Conservation (phyloP, 2,113 vertebrate species). For the Oryzias curvinotus region DNA sequence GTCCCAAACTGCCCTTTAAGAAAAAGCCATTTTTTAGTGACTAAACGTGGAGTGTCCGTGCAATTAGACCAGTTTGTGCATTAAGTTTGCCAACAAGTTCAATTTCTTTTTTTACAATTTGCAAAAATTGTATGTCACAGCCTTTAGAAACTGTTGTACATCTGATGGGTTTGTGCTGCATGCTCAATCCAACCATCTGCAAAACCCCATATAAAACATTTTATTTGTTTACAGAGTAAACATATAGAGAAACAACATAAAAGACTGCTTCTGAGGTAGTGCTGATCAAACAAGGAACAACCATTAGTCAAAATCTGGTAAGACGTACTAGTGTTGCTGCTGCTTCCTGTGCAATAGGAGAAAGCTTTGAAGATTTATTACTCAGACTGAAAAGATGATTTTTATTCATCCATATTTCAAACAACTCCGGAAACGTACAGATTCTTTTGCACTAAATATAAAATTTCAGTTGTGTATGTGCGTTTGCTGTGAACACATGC, state of each 20-base stretch:
- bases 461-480: background rate
- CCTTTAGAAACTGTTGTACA: constrained; percentile 12
- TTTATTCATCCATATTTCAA: constrained; percentile 30
- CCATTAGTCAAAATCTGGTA: constrained; percentile 38
- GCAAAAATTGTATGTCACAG: background rate
- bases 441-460: constrained; percentile 10
- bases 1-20: constrained; percentile 24
- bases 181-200: constrained; percentile 22
- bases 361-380: constrained; percentile 30
- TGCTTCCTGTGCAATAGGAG: constrained; percentile 15
- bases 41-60: constrained; percentile 13
- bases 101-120: constrained; percentile 12
- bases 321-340: constrained; percentile 33
- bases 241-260: constrained; percentile 11
- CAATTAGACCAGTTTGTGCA: constrained; percentile 2
- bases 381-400: constrained; percentile 5
- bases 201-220: constrained; percentile 4
- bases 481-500: background rate
- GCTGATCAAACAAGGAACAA: constrained; percentile 20
- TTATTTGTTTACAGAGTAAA: constrained; percentile 15
- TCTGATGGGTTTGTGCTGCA: constrained; percentile 10
- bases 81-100: constrained; percentile 29
- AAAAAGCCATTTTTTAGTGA: constrained; percentile 45
- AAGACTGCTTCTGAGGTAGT: constrained; percentile 22
- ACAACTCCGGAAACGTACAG: constrained; percentile 10